Evolutionary conservation across 1,140 invertebrate species (phyloP), one percentile per base, ranked within the genome.

Genomic region (Hermetia illucens): DNA sequence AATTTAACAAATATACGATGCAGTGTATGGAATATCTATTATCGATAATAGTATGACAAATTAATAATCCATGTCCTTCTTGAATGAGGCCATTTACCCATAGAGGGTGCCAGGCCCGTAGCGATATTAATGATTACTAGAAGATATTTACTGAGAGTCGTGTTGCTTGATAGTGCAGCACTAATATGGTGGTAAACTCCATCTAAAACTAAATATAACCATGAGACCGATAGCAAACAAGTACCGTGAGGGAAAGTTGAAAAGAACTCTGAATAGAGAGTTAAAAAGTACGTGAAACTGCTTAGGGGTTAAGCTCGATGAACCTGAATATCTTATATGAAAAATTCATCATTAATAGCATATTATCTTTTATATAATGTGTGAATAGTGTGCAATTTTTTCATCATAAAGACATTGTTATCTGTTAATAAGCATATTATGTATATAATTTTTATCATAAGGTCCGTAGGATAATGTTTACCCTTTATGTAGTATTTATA

Each of bases 171-270:
- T 72, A 83, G 65, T 80, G 79, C 79, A 82, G 77, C 77, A 70
- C 76, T 69, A 82, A 83, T 71, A 60, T 65, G 75, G 78, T 76
- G 77, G 75, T 82, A 82, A 78, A 79, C 71, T 39, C 15, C 77
- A 78, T 78, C 77, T 76, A 84, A 83, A 72, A 75, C 78, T 83
- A 83, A 84, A 83, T 83, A 83, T 69, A 44, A 62, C 66, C 71
- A 69, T 66, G 77, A 82, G 76, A 79, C 79, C n/a, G n/a, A n/a
- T n/a, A n/a, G n/a, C n/a, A n/a, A n/a, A n/a, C n/a, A n/a, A 86
- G 79, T 85, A 84, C 79, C 75, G 80, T 79, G 78, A 84, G 75
- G 81, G 78, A 84, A 85, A 83, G 77, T 77, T 83, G 79, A 77
- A 82, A 83, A 82, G 77, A 70, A 82, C 77, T 81, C 79, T 83